A percentile compares a stretch with the other conserved stretches of the same genome.
Evolutionary conservation across 2,797 vertebrate species (phyloP).

Genomic region (Sebastes taczanowskii): DNA sequence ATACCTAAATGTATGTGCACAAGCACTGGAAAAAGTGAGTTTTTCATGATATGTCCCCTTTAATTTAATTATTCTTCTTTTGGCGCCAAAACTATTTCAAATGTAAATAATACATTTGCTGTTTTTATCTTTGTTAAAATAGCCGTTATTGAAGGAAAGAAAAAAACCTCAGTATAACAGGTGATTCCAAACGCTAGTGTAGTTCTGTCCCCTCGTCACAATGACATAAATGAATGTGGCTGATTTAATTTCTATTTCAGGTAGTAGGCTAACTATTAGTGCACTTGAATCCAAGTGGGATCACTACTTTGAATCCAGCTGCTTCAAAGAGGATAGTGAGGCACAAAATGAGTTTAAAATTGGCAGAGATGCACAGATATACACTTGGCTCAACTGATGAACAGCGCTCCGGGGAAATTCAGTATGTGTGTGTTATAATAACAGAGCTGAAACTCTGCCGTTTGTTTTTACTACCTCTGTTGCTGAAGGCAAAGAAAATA

Average conservation of each 20-base stretch:
- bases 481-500: conserved; percentile 25
- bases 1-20: too few species aligned
- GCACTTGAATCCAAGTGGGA: not conserved
- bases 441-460: conserved; percentile 11
- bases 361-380: conserved; percentile 1
- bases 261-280: not conserved
- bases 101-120: not conserved
- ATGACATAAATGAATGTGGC: not conserved
- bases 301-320: conserved; percentile 3
- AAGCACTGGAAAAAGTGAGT: too few species aligned
- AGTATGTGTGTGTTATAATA: not conserved
- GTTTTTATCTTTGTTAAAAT: not conserved
- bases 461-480: conserved; percentile 22
- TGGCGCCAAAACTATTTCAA: not conserved
- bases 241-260: not conserved
- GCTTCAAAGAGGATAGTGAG: conserved; percentile 21
- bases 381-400: conserved; percentile 16
- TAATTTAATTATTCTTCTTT: not conserved
- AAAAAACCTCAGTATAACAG: not conserved
- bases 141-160: not conserved
- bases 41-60: not conserved
- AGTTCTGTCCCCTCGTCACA: not conserved
- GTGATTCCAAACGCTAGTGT: not conserved
- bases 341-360: conserved; percentile 22
- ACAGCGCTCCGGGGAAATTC: conserved; percentile 13